These are phyloP conservation scores for Drosophila tanythrix DNA, from an alignment of 2,888 invertebrate species.

Conservation along the genomic window DNA sequence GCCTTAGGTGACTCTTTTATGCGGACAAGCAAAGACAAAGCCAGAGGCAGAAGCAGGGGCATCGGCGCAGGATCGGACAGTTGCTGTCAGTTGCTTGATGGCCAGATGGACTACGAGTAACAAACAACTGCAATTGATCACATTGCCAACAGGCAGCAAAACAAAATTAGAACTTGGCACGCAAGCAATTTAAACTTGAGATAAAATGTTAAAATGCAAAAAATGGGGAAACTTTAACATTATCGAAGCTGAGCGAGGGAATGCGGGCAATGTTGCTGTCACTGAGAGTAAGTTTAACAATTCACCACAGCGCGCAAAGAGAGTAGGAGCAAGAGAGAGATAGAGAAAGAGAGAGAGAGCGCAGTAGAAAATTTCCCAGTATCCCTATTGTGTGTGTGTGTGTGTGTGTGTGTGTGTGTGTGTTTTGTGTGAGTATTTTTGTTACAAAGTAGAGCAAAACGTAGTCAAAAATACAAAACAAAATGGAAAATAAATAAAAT, in stretches of 20 bases:
- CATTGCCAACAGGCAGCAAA: background rate
- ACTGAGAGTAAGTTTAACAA: conserved; percentile 25
- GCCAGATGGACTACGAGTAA: conserved; percentile 2
- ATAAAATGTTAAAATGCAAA: conserved; percentile 22
- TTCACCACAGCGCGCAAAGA: conserved; percentile 58
- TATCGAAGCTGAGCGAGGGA: conserved; percentile 8
- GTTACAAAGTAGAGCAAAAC: conserved; percentile 37
- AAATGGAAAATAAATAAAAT: conserved; percentile 32
- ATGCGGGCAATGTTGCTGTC: conserved; percentile 1
- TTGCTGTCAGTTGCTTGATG: conserved; percentile 1
- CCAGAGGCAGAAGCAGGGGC: background rate
- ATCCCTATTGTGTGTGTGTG: conserved; percentile 14
- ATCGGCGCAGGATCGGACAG: conserved; percentile 14
- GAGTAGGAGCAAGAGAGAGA: conserved; percentile 24
- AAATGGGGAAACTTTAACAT: conserved; percentile 30
- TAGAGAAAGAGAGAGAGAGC: background rate
- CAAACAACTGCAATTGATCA: conserved; percentile 17
- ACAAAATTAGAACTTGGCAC: conserved; percentile 5
- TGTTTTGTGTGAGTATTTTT: conserved; percentile 12
- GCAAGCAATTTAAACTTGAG: conserved; percentile 16
- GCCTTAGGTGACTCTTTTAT: conserved; percentile 49
- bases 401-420: background rate
- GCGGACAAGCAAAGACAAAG: conserved; percentile 1
- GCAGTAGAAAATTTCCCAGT: conserved; percentile 50
- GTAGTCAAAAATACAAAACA: conserved; percentile 24